A percentile compares a stretch with the other conserved stretches of the same genome.
These are phyloP conservation scores for Phymanthus crucifer DNA, from an alignment of 92 coral and sea anemone genomes.

Conservation along the genomic window DNA sequence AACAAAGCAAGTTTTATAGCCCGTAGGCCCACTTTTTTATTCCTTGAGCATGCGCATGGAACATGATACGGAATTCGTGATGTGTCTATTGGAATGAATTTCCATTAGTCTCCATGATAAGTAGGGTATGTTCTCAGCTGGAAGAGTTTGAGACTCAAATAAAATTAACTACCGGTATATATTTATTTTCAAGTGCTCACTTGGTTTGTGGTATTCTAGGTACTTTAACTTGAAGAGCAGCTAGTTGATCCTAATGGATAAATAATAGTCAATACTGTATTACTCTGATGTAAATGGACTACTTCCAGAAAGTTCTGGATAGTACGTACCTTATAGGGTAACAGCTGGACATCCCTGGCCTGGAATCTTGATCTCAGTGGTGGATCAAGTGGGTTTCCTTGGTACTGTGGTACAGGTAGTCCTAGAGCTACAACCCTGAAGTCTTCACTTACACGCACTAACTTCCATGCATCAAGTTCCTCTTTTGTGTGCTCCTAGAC, in stretches of 20 bases:
- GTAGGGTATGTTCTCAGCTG: no score
- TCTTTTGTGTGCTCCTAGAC: constrained; percentile 89
- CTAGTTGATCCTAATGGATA: constrained; percentile 78
- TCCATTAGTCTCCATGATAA: no score
- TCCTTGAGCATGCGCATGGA: no score
- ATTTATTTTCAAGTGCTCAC: constrained; percentile 26
- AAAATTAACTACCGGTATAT: no score
- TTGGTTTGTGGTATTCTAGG: constrained; percentile 76
- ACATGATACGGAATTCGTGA: no score
- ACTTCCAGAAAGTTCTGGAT: not conserved
- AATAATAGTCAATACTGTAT: not conserved
- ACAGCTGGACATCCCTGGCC: constrained; percentile 82
- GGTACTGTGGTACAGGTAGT: constrained; percentile 98
- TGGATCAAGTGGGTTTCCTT: constrained; percentile 96
- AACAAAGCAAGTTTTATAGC: no score
- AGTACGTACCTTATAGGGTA: constrained; percentile 98
- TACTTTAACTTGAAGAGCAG: constrained; percentile 55
- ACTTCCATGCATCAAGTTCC: constrained; percentile 86
- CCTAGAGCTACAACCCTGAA: constrained; percentile 97
- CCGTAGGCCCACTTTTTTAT: no score
- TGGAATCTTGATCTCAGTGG: constrained; percentile 96
- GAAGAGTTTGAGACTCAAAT: no score
- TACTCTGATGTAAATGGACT: not conserved
- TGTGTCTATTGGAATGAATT: no score
- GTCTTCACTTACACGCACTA: constrained; percentile 95